Base-by-base conservation (phyloP, 2,113 vertebrate species). In the Diphyllodes magnificus region DNA sequence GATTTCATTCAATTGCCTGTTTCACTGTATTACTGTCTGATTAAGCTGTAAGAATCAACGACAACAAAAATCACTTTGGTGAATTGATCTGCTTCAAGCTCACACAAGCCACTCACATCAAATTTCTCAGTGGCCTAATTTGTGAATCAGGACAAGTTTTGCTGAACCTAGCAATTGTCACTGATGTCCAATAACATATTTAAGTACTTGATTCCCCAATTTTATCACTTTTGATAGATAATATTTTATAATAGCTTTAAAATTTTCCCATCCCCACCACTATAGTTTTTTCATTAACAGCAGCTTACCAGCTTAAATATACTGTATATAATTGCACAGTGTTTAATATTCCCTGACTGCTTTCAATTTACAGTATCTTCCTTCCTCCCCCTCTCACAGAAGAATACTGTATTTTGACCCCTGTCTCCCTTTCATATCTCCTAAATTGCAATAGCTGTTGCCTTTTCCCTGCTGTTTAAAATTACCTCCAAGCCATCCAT, bases 121-220 rank as follows among this genome's bases (percentile, higher is more conserved):
- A 44, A 69, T 53, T 93, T 96, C 63, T 94, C 79, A 96, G 68
- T 71, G 23, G 33, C 13, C 30, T 42, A 72, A 45, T 93, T 91
- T 80, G 54, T 88, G 88, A 94, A 93, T 77, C 51, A 77, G 47
- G 24, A 90, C 76, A 86, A 93, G 72, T 95, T 96, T 65, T 95
- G 66, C 90, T 97, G 86, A 96, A 91, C 65, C 17, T 42, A 86
- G 64, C 7, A 80, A 54, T 12, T 91, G 22, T 63, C 88, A 86
- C 20, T 82, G 86, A 91, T 86, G 57, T 37, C 81, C 80, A n/a
- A 66, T 31, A 85, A 60, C 27, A 71, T 39, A 88, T 78, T 93
- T 86, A 94, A 66, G 66, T 86, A 79, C 45, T 90, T 94, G 37
- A 69, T 93, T 93, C 50, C 44, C 13, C 95, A 35, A 56, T 87